phyloP scores from a whole-genome alignment of 2,888 invertebrate species.

The Lasioglossum leucozonium region DNA sequence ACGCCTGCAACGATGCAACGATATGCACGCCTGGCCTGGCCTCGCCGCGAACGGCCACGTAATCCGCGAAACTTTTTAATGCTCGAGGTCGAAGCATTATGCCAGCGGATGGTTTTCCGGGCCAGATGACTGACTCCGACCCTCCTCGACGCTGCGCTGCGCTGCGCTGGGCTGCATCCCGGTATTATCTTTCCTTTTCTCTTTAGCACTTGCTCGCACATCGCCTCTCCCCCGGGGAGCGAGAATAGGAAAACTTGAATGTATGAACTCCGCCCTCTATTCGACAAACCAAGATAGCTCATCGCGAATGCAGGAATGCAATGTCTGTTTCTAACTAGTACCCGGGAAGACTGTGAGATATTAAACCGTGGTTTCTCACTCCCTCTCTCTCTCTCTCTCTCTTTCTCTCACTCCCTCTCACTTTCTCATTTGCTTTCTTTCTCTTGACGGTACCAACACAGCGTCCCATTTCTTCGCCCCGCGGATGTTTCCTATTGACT shows the following conservation, averaged over 20 bases:
- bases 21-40: conserved; percentile 24
- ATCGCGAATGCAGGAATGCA: conserved; percentile 77
- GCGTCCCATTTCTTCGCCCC: conserved; percentile 28
- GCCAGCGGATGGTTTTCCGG: conserved; percentile 23
- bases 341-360: conserved; percentile 73
- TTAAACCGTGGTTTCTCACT: conserved; percentile 71
- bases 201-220: conserved; percentile 11
- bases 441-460: background rate
- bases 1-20: conserved; percentile 4
- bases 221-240: conserved; percentile 57
- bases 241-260: conserved; percentile 70
- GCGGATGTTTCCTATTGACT: conserved; percentile 24
- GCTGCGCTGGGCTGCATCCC: background rate
- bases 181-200: background rate
- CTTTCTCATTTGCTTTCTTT: background rate
- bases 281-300: conserved; percentile 69
- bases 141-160: background rate
- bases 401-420: too few species aligned
- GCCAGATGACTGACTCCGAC: background rate
- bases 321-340: conserved; percentile 73
- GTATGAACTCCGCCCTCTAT: conserved; percentile 64
- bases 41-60: background rate
- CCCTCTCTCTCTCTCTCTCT: background rate
- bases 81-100: conserved; percentile 31
- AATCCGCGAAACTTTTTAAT: conserved; percentile 63